Evolutionary conservation across 2,888 invertebrate genomes (phyloP), one percentile per base, ranked within the genome.

Genomic region (Acanthosepion lycidas): DNA sequence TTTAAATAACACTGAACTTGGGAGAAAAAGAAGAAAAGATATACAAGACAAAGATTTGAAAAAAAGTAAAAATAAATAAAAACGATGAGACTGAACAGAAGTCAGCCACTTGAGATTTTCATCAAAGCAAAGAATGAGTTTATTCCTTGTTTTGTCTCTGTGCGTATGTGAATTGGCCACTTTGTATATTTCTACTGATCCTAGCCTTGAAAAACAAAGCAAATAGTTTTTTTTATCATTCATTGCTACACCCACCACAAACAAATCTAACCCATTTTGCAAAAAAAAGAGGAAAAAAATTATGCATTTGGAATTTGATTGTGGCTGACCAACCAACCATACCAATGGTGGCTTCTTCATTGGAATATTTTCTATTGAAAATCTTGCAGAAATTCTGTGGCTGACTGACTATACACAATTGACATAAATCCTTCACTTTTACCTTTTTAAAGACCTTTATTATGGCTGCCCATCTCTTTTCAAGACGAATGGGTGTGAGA

Each of bases 161-260:
- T 78, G n/a, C 8, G n/a, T n/a, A 12, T 78, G n/a, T n/a, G 78
- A n/a, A n/a, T 78, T n/a, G 78, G 78, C 28, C n/a, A 78, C n/a
- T 78, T 78, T 78, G 28, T 78, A 78, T 78, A 33, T 78, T 78
- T 78, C 59, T n/a, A n/a, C 78, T 78, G n/a, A 78, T 33, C 15
- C 33, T 8, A 28, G n/a, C 78, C 28, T 12, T 78, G 28, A 15
- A 78, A 78, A 28, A n/a, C 28, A 78, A 78, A 28, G 8, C 6
- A 20, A 59, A n/a, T n/a, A n/a, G 15, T n/a, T 9, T 6, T 33
- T 92, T 94, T 8, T 92, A 51, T 94, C 94, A 91, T 94, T 94
- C 95, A 78, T 78, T 78, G 78, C 15, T 78, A 78, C 78, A 78
- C n/a, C n/a, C n/a, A 53, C 42, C 48, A 78, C 78, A n/a, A 33